phyloP scores from a whole-genome alignment of 2,113 vertebrate genomes.

The Rhea pennata region DNA sequence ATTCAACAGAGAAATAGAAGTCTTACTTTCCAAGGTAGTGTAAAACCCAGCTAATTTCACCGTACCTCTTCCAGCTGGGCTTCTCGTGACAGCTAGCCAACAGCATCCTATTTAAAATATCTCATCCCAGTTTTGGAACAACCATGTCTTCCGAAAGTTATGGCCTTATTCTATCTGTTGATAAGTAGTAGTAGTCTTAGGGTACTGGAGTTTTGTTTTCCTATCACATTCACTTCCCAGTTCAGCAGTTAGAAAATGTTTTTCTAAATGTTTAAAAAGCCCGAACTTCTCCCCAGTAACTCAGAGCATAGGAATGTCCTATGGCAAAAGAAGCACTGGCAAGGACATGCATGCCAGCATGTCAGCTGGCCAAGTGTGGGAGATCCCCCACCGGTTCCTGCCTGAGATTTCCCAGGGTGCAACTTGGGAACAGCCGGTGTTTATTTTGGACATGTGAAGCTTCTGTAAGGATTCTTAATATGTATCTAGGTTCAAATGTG shows the following conservation, averaged over 20 bases:
- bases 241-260: conserved; percentile 21
- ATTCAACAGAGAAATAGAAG: not conserved
- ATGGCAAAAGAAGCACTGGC: conserved; percentile 49
- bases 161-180: conserved; percentile 18
- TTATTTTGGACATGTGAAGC: conserved; percentile 56
- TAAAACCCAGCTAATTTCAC: not conserved
- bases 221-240: conserved; percentile 27
- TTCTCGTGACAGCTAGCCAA: not conserved
- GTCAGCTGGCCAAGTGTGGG: conserved; percentile 57
- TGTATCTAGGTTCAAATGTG: conserved; percentile 28
- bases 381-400: conserved; percentile 57
- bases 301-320: conserved; percentile 61
- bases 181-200: not conserved
- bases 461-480: conserved; percentile 10
- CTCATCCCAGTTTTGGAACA: conserved; percentile 12
- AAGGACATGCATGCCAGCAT: conserved; percentile 41
- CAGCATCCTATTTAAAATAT: conserved; percentile 39
- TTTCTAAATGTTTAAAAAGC: conserved; percentile 31
- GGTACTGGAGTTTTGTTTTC: conserved; percentile 37
- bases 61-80: not conserved
- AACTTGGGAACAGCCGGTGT: conserved; percentile 28
- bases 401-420: conserved; percentile 44
- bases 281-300: conserved; percentile 37
- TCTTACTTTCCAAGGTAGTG: not conserved
- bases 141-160: not conserved